A percentile compares a stretch with the other conserved stretches of the same genome.
These are phyloP conservation scores for Conger conger DNA, from an alignment of 2,113 vertebrate genomes.

Conservation along the genomic window DNA sequence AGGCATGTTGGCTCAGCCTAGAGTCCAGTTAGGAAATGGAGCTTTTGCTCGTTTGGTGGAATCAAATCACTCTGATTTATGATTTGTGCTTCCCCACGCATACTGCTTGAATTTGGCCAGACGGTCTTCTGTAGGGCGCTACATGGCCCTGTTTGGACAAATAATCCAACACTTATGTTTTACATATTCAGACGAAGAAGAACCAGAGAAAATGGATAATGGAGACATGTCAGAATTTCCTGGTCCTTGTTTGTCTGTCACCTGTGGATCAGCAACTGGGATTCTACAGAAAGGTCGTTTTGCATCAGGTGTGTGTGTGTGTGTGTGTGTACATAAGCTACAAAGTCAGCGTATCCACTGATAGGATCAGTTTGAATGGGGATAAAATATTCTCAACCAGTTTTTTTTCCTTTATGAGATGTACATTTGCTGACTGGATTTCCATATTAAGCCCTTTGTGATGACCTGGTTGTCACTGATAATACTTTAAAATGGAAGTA, in stretches of 20 bases:
- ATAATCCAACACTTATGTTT: background rate
- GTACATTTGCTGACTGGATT: background rate
- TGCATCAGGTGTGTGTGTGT: constrained; percentile 52
- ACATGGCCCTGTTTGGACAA: too few species aligned
- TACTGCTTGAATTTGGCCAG: too few species aligned
- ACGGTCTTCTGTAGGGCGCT: too few species aligned
- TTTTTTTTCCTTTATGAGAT: background rate
- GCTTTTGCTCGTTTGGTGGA: too few species aligned
- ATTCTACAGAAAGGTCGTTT: constrained; percentile 56
- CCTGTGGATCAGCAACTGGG: constrained; percentile 47
- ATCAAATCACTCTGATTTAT: too few species aligned
- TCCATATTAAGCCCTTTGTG: background rate
- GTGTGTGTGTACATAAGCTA: background rate
- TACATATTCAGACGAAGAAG: background rate
- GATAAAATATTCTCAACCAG: background rate
- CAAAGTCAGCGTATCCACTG: background rate
- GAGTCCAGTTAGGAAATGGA: too few species aligned
- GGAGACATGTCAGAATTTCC: background rate
- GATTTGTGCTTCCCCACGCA: too few species aligned
- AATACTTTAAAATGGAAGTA: background rate
- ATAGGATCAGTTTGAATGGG: background rate
- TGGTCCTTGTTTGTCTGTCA: constrained; percentile 44
- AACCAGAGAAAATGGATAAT: background rate
- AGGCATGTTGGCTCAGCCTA: background rate
- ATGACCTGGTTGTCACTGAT: background rate